Percentiles rank a stretch among this genome's conserved stretches.
Evolutionary conservation across 1,140 invertebrate genomes (phyloP).

Genomic region (Holcopasites calliopsidis): DNA sequence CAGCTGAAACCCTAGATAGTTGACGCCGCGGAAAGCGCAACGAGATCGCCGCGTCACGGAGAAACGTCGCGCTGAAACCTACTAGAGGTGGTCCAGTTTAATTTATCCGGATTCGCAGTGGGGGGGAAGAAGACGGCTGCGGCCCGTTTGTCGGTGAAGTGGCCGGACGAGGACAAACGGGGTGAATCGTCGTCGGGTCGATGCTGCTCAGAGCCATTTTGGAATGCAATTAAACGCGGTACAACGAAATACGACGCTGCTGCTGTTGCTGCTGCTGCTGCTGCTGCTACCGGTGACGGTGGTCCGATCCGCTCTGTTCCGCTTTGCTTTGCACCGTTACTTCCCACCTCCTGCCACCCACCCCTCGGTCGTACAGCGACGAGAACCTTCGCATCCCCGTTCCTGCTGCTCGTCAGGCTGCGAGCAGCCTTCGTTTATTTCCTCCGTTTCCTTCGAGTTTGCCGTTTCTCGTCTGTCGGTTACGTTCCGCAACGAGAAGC

Average conservation of each 20-base stretch:
- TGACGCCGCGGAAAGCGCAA: conserved; percentile 21
- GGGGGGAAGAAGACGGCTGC: conserved; percentile 48
- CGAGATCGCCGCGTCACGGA: conserved; percentile 1
- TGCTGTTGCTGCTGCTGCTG: too few species aligned
- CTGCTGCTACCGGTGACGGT: conserved; percentile 37
- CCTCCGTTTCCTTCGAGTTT: too few species aligned
- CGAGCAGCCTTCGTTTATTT: too few species aligned
- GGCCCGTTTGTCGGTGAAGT: conserved; percentile 17
- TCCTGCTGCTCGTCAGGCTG: too few species aligned
- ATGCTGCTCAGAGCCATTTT: conserved; percentile 69
- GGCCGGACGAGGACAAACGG: conserved; percentile 45
- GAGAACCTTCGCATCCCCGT: conserved; percentile 48
- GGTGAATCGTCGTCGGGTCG: conserved; percentile 47
- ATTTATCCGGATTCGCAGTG: conserved; percentile 59
- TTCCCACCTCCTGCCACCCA: not conserved
- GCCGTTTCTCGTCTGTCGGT: too few species aligned
- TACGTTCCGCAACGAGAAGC: too few species aligned
- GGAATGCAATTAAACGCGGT: conserved; percentile 79
- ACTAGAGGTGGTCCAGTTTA: conserved; percentile 44
- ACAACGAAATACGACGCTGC: conserved; percentile 70
- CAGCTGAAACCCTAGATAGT: conserved; percentile 54
- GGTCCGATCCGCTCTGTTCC: conserved; percentile 32
- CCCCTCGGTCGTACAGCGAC: conserved; percentile 22
- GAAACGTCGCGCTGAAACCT: conserved; percentile 36
- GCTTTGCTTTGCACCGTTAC: conserved; percentile 8